Conservation (phyloP, 2,113 vertebrate species). For the Odocoileus virginianus region DNA sequence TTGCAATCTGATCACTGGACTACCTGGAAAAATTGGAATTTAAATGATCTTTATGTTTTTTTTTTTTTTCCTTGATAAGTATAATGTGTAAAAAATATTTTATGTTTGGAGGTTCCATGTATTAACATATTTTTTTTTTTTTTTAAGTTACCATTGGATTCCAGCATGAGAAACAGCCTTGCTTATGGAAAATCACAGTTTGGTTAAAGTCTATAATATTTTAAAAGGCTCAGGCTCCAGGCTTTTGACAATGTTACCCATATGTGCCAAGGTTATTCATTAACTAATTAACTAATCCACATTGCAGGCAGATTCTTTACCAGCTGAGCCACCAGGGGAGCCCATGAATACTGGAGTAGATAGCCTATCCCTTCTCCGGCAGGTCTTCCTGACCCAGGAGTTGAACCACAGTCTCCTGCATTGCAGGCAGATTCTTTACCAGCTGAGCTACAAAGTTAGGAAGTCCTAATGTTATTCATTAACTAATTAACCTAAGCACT, state of each 20-base stretch:
- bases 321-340: not conserved
- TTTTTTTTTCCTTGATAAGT: not conserved
- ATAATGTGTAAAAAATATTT: not conserved
- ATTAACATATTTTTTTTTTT: not conserved
- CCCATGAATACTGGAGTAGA: not conserved
- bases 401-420: not conserved
- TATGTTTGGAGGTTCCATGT: not conserved
- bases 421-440: not conserved
- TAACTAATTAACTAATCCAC: not conserved
- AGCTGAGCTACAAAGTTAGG: not conserved
- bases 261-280: fast-evolving
- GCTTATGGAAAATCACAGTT: not conserved
- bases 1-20: not conserved
- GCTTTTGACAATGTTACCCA: not conserved
- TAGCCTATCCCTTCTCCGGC: not conserved
- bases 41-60: not conserved
- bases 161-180: not conserved
- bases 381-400: not conserved
- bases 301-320: not conserved
- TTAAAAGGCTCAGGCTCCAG: not conserved
- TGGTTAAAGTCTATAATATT: not conserved
- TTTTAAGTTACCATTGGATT: not conserved
- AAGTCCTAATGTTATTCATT: not conserved
- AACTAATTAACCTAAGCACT: not conserved
- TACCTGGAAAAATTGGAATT: not conserved